These are phyloP conservation scores for Drosophila anomalata DNA, from an alignment of 2,888 invertebrate species.

Conservation along the genomic window DNA sequence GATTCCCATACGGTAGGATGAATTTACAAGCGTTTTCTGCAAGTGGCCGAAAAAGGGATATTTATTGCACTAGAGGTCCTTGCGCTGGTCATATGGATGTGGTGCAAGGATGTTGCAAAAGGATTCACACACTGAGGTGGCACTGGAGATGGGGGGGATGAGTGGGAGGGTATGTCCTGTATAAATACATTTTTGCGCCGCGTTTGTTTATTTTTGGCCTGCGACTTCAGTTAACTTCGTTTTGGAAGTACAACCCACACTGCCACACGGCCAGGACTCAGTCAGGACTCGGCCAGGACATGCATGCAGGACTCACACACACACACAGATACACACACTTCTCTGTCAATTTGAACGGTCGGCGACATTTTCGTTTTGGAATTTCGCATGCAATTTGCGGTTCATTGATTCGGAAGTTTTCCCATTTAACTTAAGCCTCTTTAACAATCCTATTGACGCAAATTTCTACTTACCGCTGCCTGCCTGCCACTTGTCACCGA, in stretches of 20 bases:
- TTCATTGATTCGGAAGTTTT: slow-evolving; percentile 84
- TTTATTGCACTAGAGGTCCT: slow-evolving; percentile 45
- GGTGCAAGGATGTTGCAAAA: not conserved
- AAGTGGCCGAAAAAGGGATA: slow-evolving; percentile 35
- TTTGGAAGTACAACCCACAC: slow-evolving; percentile 7
- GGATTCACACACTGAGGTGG: slow-evolving; percentile 6
- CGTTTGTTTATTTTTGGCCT: slow-evolving; percentile 38
- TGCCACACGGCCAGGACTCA: slow-evolving; percentile 9
- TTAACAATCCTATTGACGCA: slow-evolving; percentile 82
- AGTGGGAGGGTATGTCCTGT: slow-evolving; percentile 24
- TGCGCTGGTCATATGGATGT: slow-evolving; percentile 4
- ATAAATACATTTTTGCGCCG: slow-evolving; percentile 44
- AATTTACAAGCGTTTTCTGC: slow-evolving; percentile 38
- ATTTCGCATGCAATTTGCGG: slow-evolving; percentile 81
- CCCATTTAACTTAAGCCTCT: slow-evolving; percentile 84
- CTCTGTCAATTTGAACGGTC: slow-evolving; percentile 43
- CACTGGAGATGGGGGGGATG: not conserved
- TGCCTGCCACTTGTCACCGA: slow-evolving; percentile 35
- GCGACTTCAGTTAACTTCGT: slow-evolving; percentile 48
- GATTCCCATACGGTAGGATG: slow-evolving; percentile 25
- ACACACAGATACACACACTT: slow-evolving; percentile 12
- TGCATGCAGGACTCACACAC: slow-evolving; percentile 8
- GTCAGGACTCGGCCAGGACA: slow-evolving; percentile 16
- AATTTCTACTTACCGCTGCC: slow-evolving; percentile 77
- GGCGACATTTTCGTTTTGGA: slow-evolving; percentile 79